phyloP scores from a whole-genome alignment of 2,888 invertebrate genomes.

The Drosophila stalkeri region DNA sequence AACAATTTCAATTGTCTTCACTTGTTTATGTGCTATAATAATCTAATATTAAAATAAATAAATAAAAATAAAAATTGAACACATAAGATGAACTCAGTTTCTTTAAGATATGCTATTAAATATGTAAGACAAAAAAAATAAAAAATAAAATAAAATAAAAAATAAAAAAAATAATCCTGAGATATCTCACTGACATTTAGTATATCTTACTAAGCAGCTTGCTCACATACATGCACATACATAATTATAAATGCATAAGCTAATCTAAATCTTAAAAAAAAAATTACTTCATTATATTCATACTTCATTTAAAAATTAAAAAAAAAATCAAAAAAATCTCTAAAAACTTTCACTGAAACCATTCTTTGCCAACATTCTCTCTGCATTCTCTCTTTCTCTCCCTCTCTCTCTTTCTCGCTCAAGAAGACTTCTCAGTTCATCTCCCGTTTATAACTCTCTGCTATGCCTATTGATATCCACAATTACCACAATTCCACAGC shows the following conservation, averaged over 20 bases:
- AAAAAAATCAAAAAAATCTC: too few species aligned
- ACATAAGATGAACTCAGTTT: too few species aligned
- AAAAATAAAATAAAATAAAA: too few species aligned
- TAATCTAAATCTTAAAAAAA: not conserved
- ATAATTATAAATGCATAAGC: not conserved
- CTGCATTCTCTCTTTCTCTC: too few species aligned
- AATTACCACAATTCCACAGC: constrained; percentile 49
- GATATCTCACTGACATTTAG: not conserved
- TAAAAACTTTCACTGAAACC: not conserved
- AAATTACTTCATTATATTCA: too few species aligned
- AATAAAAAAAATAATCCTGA: not conserved
- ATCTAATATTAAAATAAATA: not conserved
- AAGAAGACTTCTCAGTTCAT: not conserved
- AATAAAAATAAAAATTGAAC: too few species aligned
- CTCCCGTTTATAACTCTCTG: constrained; percentile 16
- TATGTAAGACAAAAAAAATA: too few species aligned
- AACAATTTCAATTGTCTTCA: not conserved
- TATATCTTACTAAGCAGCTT: not conserved
- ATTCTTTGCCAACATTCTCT: too few species aligned
- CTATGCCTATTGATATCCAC: constrained; percentile 13
- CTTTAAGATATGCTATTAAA: too few species aligned
- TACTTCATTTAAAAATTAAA: too few species aligned
- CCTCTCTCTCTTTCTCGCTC: not conserved
- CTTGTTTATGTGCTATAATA: not conserved
- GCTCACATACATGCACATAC: not conserved